Conservation (phyloP, 1,140 invertebrate genomes). For the Conus betulinus region DNA sequence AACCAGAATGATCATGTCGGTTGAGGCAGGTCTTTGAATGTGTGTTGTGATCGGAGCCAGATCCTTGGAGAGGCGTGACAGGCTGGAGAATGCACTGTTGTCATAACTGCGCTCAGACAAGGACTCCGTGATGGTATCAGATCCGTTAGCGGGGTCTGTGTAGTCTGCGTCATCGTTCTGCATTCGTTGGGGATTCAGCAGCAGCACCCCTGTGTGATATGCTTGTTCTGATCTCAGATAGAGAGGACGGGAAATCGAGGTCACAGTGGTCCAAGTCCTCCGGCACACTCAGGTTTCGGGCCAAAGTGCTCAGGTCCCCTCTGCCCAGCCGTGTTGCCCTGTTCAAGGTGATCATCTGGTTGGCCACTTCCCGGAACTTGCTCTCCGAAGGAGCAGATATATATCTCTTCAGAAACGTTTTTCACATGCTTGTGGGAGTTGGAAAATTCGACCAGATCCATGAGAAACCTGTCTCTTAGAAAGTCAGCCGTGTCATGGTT, state of each 20-base stretch:
- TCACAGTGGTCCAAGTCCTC: neutral
- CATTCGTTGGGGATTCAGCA: neutral
- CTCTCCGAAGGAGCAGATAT: neutral
- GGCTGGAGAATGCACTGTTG: neutral
- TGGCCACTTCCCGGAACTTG: slow-evolving; percentile 7
- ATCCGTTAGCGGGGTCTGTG: neutral
- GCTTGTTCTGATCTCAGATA: neutral
- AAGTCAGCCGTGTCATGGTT: neutral
- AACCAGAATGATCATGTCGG: too few species aligned
- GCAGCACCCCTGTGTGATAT: neutral
- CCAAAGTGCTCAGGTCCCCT: neutral
- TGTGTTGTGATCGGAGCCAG: too few species aligned
- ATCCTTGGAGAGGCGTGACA: too few species aligned
- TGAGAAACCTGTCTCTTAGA: slow-evolving; percentile 23
- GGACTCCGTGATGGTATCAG: neutral
- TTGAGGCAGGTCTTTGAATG: too few species aligned
- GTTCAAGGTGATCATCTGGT: neutral
- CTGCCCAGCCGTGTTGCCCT: neutral
- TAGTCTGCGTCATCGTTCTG: neutral
- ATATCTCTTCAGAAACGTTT: slow-evolving; percentile 5
- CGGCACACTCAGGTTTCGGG: neutral
- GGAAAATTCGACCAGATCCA: neutral
- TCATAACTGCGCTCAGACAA: neutral
- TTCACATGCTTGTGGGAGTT: neutral
- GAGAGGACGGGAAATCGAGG: neutral